Percentiles rank a stretch among this genome's conserved stretches.
Evolutionary conservation across 2,797 vertebrate genomes (phyloP).

Genomic region (Denticeps clupeoides): DNA sequence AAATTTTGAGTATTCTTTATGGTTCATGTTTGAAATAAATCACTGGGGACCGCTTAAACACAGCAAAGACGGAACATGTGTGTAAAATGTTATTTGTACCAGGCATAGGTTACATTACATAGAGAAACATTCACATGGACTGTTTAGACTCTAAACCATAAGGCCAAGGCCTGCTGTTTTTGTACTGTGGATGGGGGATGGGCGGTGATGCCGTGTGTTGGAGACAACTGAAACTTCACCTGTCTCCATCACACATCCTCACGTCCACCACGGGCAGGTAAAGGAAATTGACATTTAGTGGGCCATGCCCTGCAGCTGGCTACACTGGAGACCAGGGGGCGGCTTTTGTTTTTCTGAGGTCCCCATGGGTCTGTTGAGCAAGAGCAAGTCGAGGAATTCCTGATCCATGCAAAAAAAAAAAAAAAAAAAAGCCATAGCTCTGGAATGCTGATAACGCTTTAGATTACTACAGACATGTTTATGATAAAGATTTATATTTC

Average conservation of each 20-base stretch:
- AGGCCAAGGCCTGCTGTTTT: slow-evolving; percentile 18
- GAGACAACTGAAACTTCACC: slow-evolving; percentile 52
- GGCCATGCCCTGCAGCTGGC: too few relatives aligned
- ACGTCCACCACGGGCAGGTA: too few relatives aligned
- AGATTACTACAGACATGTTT: slow-evolving; percentile 60
- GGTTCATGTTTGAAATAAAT: too few relatives aligned
- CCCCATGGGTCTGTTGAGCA: slow-evolving; percentile 25
- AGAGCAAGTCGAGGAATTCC: slow-evolving; percentile 40
- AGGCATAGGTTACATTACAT: too few relatives aligned
- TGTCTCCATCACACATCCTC: slow-evolving; percentile 38
- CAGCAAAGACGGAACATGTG: too few relatives aligned
- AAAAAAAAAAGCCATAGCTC: slow-evolving; percentile 14
- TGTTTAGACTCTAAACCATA: too few relatives aligned
- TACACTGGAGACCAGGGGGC: background rate
- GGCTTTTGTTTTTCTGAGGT: slow-evolving; percentile 21
- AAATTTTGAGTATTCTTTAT: too few relatives aligned
- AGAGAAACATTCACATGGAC: too few relatives aligned
- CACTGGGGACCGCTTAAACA: too few relatives aligned
- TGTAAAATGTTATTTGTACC: too few relatives aligned
- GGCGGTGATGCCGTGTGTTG: slow-evolving; percentile 31
- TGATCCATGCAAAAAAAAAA: slow-evolving; percentile 42
- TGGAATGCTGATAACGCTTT: slow-evolving; percentile 55
- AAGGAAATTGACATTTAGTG: too few relatives aligned
- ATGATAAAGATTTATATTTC: slow-evolving; percentile 56
- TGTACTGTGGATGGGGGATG: slow-evolving; percentile 21